A percentile compares a stretch with the other conserved stretches of the same genome.
phyloP scores from a whole-genome alignment of 2,888 invertebrate species.

The Luffia ferchaultella region DNA sequence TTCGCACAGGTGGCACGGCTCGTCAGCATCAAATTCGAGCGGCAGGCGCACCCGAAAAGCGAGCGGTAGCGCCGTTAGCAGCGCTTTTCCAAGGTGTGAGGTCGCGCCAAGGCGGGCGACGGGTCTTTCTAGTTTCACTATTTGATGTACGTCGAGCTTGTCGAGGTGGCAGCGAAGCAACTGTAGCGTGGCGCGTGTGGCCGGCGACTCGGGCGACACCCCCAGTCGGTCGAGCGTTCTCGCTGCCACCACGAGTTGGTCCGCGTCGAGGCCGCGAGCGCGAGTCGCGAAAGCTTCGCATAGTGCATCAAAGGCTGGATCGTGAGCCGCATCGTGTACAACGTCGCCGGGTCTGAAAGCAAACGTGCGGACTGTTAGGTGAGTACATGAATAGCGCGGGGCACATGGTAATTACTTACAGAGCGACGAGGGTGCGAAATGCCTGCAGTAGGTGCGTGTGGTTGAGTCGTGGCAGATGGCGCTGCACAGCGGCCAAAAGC shows the following conservation, averaged over 20 bases:
- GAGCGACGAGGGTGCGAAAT: constrained; percentile 56
- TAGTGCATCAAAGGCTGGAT: constrained; percentile 66
- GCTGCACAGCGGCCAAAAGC: constrained; percentile 55
- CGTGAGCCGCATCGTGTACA: constrained; percentile 46
- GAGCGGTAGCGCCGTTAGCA: constrained; percentile 71
- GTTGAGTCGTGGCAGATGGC: constrained; percentile 41
- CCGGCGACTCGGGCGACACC: constrained; percentile 63
- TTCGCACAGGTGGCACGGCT: constrained; percentile 54
- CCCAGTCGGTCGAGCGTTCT: constrained; percentile 67
- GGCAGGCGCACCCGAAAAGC: constrained; percentile 71
- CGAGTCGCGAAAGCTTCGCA: constrained; percentile 64
- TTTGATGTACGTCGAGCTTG: constrained; percentile 63
- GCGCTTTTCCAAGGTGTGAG: constrained; percentile 68
- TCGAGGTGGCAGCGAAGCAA: constrained; percentile 69
- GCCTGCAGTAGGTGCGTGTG: constrained; percentile 65
- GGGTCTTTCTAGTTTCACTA: constrained; percentile 66
- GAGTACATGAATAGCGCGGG: constrained; percentile 8
- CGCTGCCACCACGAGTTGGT: constrained; percentile 65
- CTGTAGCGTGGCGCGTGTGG: constrained; percentile 71
- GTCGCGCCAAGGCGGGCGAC: constrained; percentile 53
- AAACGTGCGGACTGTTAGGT: neutral
- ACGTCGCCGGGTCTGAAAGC: constrained; percentile 7
- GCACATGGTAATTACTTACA: constrained; percentile 61
- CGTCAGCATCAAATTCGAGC: constrained; percentile 62
- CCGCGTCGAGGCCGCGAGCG: constrained; percentile 55